phyloP scores from a whole-genome alignment of 2,113 vertebrate genomes.

The Scartelaos histophorus region DNA sequence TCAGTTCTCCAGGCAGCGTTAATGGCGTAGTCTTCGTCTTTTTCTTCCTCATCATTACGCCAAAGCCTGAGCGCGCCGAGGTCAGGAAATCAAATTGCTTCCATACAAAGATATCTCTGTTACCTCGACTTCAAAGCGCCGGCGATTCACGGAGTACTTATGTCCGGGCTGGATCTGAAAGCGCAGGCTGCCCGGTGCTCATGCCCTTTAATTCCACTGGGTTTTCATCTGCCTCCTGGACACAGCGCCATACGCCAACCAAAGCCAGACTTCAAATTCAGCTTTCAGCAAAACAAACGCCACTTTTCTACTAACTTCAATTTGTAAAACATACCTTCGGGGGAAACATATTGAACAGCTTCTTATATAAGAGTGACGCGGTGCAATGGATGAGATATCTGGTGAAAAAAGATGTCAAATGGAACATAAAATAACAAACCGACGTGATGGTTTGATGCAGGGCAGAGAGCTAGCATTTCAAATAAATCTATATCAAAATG shows the following conservation, averaged over 20 bases:
- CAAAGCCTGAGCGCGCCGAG: conserved; percentile 10
- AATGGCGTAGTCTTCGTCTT: conserved; percentile 51
- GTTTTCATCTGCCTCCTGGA: conserved; percentile 43
- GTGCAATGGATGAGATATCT: not conserved
- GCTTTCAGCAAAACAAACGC: not conserved
- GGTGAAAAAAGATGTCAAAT: not conserved
- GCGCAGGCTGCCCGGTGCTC: conserved; percentile 13
- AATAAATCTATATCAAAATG: conserved; percentile 14
- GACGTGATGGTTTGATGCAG: conserved; percentile 2
- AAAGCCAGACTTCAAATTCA: not conserved
- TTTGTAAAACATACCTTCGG: not conserved
- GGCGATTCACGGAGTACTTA: conserved; percentile 29
- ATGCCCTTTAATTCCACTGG: conserved; percentile 34
- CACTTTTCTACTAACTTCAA: not conserved
- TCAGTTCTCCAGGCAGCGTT: conserved; percentile 56
- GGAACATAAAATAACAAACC: not conserved
- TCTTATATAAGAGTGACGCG: conserved; percentile 3
- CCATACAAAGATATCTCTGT: conserved; percentile 58
- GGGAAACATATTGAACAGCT: not conserved
- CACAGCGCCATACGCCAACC: not conserved
- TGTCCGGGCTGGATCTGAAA: conserved; percentile 9
- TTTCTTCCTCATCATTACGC: conserved; percentile 50
- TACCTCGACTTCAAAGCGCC: conserved; percentile 49
- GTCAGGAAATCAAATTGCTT: conserved; percentile 52
- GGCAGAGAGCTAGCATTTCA: conserved; percentile 8